Evolutionary conservation across 1,140 invertebrate species (phyloP).

Genomic region (Cydia splendana): DNA sequence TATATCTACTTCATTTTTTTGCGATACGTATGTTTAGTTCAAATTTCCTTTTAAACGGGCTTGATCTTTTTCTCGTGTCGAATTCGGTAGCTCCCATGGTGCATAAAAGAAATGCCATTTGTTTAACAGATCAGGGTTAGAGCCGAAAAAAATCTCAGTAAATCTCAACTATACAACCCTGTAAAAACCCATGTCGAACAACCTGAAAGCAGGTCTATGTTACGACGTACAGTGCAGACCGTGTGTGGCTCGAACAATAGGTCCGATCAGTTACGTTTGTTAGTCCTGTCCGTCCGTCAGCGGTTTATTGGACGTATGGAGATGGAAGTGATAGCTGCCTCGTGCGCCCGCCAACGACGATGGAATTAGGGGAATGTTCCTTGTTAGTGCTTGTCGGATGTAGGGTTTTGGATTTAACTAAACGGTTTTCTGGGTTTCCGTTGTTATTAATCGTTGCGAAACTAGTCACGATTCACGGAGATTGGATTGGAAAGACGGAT

Average conservation of each 20-base stretch:
- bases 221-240: not conserved
- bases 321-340: slow-evolving; percentile 51
- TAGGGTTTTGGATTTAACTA: slow-evolving; percentile 2
- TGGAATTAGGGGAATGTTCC: slow-evolving; percentile 41
- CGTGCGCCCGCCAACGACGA: slow-evolving; percentile 44
- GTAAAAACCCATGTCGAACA: not conserved
- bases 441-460: not conserved
- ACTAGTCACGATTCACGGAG: not conserved
- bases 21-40: too few species aligned
- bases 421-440: not conserved
- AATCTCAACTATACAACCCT: not conserved
- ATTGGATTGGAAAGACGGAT: not conserved
- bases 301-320: slow-evolving; percentile 50
- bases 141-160: too few species aligned
- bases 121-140: not conserved
- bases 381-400: slow-evolving; percentile 1
- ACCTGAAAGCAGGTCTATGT: not conserved
- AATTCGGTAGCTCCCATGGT: too few species aligned
- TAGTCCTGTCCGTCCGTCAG: slow-evolving; percentile 52
- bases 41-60: too few species aligned
- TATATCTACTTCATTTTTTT: too few species aligned
- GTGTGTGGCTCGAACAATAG: slow-evolving; percentile 49
- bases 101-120: too few species aligned
- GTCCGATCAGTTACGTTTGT: slow-evolving; percentile 51
- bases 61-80: too few species aligned